Evolutionary conservation across 2,888 invertebrate species (phyloP), one percentile per base, ranked within the genome.

Genomic region (Hirtodrosophila histrioides): DNA sequence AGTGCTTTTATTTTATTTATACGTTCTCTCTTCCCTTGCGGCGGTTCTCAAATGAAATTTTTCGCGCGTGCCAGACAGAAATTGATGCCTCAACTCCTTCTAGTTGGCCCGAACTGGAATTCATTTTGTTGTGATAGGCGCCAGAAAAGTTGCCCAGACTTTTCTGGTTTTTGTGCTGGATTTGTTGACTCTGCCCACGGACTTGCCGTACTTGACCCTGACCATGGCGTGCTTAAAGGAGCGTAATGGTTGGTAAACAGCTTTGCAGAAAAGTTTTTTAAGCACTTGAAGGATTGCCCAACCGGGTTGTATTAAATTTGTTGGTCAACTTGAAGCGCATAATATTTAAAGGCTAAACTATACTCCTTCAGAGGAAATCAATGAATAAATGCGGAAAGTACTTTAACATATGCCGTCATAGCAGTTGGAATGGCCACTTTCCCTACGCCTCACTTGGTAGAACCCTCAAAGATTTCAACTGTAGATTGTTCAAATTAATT

Each of bases 1-100:
- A 87, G 65, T 75, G 71, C 60, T 68, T 83, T 63, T 45, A 51
- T 45, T 69, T 64, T 37, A 31, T 69, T 69, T 40, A n/a, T 51
- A 12, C n/a, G 12, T 23, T 35, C 6, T 11, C 35, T 27, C 8
- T 29, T 39, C 24, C 27, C 24, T 46, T 35, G n/a, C 39, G 9
- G 10, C 36, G 39, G 36, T 7, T 33, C 53, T 54, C 49, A 54
- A 36, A 55, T 64, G 37, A 56, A 64, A 63, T 68, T 72, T 64
- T 53, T 57, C 43, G 74, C 87, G 74, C 74, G 73, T 80, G 63
- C 49, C 48, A 50, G 35, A 58, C 17, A 17, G 17, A 17, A 58
- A 50, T 45, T 62, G 56, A 55, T 37, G 62, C 62, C 61, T 69
- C 67, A 68, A 67, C 56, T 39, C 31, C 40, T 62, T 29, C 11